Conservation (phyloP, 2,797 vertebrate species). For the Peromyscus melanophrys region DNA sequence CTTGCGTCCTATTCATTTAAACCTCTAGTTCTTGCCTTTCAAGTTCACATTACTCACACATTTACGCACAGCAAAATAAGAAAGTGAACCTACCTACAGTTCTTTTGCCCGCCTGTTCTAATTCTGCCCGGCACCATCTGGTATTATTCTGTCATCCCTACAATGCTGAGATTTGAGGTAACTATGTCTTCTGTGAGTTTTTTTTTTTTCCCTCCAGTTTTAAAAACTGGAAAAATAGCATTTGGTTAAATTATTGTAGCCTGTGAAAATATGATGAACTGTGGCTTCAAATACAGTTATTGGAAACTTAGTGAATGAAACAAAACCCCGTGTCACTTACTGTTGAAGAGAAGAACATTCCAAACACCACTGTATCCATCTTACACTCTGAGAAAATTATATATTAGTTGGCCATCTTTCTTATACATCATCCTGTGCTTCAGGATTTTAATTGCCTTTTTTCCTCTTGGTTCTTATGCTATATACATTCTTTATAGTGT, state of each 20-base stretch:
- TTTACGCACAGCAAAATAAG: background rate
- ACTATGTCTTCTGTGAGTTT: slow-evolving; percentile 34
- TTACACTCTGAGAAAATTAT: background rate
- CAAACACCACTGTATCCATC: background rate
- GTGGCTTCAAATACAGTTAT: background rate
- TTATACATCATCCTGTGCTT: background rate
- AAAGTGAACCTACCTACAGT: background rate
- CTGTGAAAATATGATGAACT: background rate
- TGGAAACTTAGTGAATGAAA: slow-evolving; percentile 26
- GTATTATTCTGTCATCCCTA: slow-evolving; percentile 15
- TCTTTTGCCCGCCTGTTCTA: background rate
- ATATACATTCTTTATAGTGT: background rate
- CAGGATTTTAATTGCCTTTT: background rate
- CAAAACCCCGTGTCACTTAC: background rate
- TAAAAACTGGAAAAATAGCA: slow-evolving; percentile 40
- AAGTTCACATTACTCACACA: background rate
- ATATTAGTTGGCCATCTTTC: slow-evolving; percentile 15
- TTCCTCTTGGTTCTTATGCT: background rate
- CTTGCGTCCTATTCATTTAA: background rate
- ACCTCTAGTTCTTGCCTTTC: background rate
- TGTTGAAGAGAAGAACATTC: background rate
- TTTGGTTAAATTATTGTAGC: slow-evolving; percentile 36
- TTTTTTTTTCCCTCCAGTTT: background rate
- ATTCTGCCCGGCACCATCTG: background rate
- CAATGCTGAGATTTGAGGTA: background rate